Conservation (phyloP, 2,797 vertebrate genomes). For the Falco berigora region DNA sequence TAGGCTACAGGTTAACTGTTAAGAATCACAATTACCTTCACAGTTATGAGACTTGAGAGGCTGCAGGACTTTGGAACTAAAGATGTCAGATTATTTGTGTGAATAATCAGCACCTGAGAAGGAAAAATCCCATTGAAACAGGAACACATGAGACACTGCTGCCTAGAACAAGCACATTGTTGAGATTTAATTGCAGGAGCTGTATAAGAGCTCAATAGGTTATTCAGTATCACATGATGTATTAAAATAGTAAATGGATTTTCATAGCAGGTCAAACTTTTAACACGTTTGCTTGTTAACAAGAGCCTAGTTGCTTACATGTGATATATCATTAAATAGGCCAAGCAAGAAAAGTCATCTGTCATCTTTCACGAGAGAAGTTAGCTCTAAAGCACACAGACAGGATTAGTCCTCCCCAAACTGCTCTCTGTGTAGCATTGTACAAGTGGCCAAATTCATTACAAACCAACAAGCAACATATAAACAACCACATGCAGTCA, state of each 20-base stretch:
- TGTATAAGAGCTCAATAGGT: neutral
- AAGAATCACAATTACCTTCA: slow-evolving; percentile 80
- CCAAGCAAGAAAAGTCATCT: no score
- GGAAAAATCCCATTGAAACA: neutral
- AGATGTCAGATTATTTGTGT: slow-evolving; percentile 83
- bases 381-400: neutral
- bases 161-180: neutral
- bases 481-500: neutral
- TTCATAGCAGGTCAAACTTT: neutral
- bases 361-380: neutral
- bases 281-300: neutral
- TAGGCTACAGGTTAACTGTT: neutral
- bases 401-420: neutral
- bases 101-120: slow-evolving; percentile 87
- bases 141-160: neutral
- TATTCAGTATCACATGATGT: neutral
- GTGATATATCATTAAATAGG: neutral
- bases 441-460: neutral
- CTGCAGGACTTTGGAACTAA: slow-evolving; percentile 86
- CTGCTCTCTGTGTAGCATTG: accelerated
- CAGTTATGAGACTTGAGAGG: slow-evolving; percentile 76
- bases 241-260: neutral
- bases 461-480: neutral
- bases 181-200: neutral
- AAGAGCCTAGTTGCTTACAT: neutral